These are phyloP conservation scores for Polydrusus pterygomalis DNA, from an alignment of 2,888 invertebrate species.

Conservation along the genomic window DNA sequence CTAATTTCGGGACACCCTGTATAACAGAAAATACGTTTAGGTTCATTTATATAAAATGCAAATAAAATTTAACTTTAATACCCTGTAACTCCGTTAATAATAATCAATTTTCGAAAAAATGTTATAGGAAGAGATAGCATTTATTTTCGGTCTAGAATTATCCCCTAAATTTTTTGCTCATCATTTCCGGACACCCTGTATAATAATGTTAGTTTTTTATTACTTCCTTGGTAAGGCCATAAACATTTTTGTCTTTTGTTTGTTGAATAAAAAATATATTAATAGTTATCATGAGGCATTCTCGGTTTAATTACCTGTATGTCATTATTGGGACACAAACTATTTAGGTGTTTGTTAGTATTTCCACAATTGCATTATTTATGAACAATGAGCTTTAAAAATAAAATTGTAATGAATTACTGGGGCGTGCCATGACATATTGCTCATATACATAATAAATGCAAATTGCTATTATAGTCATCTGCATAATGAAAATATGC, in stretches of 20 bases:
- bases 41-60: too few species aligned
- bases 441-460: constrained; percentile 32
- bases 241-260: not conserved
- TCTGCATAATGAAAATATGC: constrained; percentile 15
- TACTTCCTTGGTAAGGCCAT: constrained; percentile 12
- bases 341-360: not conserved
- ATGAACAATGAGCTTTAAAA: constrained; percentile 11
- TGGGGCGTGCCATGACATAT: constrained; percentile 25
- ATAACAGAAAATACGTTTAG: too few species aligned
- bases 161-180: too few species aligned
- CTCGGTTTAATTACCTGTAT: not conserved
- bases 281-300: not conserved
- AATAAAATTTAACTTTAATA: too few species aligned
- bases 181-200: too few species aligned
- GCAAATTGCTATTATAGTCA: constrained; percentile 25
- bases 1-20: too few species aligned
- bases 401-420: constrained; percentile 12
- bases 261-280: not conserved
- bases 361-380: constrained; percentile 11
- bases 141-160: too few species aligned
- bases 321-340: not conserved
- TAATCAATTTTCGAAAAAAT: too few species aligned
- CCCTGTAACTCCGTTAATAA: too few species aligned
- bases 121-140: too few species aligned
- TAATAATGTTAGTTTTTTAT: not conserved